These are phyloP conservation scores for Tipula helvola DNA, from an alignment of 2,888 invertebrate genomes.

Conservation along the genomic window DNA sequence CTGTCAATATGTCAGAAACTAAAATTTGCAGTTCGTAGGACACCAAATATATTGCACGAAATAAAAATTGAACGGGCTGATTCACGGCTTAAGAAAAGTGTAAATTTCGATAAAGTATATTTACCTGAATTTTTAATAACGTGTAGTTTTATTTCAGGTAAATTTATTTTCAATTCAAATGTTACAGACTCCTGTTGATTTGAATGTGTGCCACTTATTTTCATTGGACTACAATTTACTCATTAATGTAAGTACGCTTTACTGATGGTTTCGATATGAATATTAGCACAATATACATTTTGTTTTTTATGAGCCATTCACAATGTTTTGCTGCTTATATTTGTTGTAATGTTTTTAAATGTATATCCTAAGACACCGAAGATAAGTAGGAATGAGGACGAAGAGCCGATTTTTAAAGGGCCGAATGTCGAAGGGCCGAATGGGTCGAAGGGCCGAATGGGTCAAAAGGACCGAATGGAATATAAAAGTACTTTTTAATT, in stretches of 20 bases:
- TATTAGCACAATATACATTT: too few species aligned
- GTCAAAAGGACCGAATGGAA: too few species aligned
- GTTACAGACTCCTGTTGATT: background rate
- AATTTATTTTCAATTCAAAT: background rate
- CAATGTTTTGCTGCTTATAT: too few species aligned
- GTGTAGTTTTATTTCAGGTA: background rate
- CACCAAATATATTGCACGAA: background rate
- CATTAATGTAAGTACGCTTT: background rate
- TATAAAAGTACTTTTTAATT: too few species aligned
- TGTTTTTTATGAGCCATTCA: too few species aligned
- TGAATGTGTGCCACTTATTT: background rate
- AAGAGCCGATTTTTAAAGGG: too few species aligned
- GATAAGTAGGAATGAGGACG: too few species aligned
- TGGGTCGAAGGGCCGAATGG: too few species aligned
- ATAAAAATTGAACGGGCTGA: background rate
- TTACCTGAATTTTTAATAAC: background rate
- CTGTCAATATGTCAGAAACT: background rate
- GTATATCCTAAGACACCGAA: too few species aligned
- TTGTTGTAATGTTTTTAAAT: too few species aligned
- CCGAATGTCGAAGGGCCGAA: too few species aligned
- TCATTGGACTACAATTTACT: background rate
- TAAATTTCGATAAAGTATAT: background rate
- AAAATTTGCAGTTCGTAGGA: background rate
- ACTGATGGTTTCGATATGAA: too few species aligned
- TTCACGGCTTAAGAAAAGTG: background rate